A percentile compares a stretch with the other conserved stretches of the same genome.
These are phyloP conservation scores for Otis tarda DNA, from an alignment of 2,113 vertebrate species.

Conservation along the genomic window DNA sequence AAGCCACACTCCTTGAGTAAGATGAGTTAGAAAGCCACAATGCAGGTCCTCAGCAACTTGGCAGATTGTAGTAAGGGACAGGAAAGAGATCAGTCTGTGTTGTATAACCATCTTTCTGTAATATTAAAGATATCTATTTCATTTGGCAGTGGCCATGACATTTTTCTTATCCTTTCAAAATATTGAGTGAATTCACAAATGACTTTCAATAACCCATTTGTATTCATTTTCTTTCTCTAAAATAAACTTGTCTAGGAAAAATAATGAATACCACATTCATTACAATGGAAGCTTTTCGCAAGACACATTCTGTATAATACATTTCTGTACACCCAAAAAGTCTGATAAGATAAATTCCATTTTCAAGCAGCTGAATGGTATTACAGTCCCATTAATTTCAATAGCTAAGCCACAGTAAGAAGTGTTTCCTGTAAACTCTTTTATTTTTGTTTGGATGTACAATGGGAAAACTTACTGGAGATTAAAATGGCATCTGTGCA, in stretches of 20 bases:
- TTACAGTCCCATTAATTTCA: not conserved
- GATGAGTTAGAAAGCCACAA: not conserved
- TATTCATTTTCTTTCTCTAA: conserved; percentile 27
- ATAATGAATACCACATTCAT: conserved; percentile 27
- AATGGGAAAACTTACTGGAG: not conserved
- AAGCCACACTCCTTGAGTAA: not conserved
- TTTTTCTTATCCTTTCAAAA: conserved; percentile 50
- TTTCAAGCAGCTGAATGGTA: conserved; percentile 1
- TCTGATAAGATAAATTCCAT: conserved; percentile 18
- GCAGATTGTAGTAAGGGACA: not conserved
- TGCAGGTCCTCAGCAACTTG: not conserved
- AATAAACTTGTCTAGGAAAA: conserved; percentile 42
- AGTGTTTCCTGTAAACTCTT: not conserved
- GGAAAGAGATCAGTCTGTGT: not conserved
- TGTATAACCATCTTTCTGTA: not conserved
- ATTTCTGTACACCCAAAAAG: conserved; percentile 8
- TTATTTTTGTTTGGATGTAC: not conserved
- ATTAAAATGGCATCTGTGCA: not conserved
- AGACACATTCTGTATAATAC: not conserved
- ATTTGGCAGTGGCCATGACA: not conserved
- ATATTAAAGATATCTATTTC: conserved; percentile 17
- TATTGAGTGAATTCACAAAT: conserved; percentile 25
- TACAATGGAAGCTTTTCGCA: not conserved
- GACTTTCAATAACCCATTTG: not conserved
- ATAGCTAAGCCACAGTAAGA: not conserved